Percentiles rank a stretch among this genome's conserved stretches.
phyloP scores from a whole-genome alignment of 2,797 vertebrate genomes.

The Arctocebus calabarensis region DNA sequence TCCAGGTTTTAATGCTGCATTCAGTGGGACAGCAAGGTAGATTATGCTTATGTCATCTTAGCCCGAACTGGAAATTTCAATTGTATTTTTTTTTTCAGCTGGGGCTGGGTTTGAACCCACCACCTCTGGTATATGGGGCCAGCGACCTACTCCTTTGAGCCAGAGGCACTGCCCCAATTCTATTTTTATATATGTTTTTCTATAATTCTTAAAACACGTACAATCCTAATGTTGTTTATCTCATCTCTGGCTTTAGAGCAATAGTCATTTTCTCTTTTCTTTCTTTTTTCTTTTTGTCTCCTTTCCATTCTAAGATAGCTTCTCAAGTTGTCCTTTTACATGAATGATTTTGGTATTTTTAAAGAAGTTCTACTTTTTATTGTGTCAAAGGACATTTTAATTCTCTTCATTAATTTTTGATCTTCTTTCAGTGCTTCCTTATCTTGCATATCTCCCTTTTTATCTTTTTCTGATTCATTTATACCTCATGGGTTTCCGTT shows the following conservation, averaged over 20 bases:
- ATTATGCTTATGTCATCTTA: neutral
- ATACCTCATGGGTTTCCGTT: neutral
- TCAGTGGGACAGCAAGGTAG: neutral
- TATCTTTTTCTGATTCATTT: neutral
- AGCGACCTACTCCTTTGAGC: too few species aligned
- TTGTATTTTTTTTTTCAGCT: neutral
- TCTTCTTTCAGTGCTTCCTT: conserved; percentile 18
- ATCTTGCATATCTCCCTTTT: neutral
- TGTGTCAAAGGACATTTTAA: conserved; percentile 27
- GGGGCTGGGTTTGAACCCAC: too few species aligned
- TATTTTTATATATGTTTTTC: neutral
- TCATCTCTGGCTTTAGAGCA: neutral
- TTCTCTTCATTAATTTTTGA: conserved; percentile 41
- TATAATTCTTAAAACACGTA: neutral
- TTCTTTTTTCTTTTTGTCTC: neutral
- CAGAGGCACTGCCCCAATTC: too few species aligned
- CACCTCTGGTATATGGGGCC: too few species aligned
- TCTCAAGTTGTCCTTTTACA: conserved; percentile 9
- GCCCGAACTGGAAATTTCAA: neutral
- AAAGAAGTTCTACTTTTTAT: conserved; percentile 44
- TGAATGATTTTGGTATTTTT: conserved; percentile 5
- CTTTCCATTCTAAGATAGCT: neutral
- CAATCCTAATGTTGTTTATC: neutral
- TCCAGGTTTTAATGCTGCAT: neutral
- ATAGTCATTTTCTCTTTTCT: neutral